Evolutionary conservation across 1,140 invertebrate genomes (phyloP), one percentile per base, ranked within the genome.

Genomic region (Aphelenchoides fujianensis): DNA sequence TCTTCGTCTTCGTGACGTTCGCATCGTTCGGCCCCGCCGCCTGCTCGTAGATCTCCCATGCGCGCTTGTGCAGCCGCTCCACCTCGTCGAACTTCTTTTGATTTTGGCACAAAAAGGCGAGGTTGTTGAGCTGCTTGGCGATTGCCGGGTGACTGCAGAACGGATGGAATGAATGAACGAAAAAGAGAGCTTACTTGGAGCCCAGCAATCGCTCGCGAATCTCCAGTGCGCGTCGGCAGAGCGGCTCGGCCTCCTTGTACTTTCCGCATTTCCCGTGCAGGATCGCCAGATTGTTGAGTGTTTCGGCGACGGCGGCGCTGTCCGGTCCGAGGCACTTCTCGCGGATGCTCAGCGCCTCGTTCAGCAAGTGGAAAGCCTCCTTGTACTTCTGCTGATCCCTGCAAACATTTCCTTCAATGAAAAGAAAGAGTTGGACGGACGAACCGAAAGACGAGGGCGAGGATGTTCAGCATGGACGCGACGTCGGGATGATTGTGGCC

Each of bases 1-100:
- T 99, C 88, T 98, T 98, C 7, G 96, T 98, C 87, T 98, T 99
- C 66, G 94, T 95, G 0, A 99, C 96, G 87, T 98, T 98, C 16
- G 94, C 92, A 88, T 99, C 96, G 86, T 98, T 95, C 0, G 92
- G 92, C 0, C 96, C 96, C 16, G 97, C 88, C 85, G 95, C 95
- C 69, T 90, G 90, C 86, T 98, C 95, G 86, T 99, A 99, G 76
- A 99, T 99, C 86, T 98, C 94, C 64, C 98, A 87, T n/a, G 97
- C 96, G 30, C 97, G 88, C 84, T 95, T 92, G 85, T 99, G 99
- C 86, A 98, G 98, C 79, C 92, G 81, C 74, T 88, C 88, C n/a
- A 88, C 87, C 84, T 88, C 87, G 74, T 88, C 86, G 83, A 86
- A 88, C 82, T 88, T 86, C 67, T 86, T 87, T 61, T 78, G 94